Evolutionary conservation across 2,113 vertebrate genomes (phyloP).

Genomic region (Hucho hucho): DNA sequence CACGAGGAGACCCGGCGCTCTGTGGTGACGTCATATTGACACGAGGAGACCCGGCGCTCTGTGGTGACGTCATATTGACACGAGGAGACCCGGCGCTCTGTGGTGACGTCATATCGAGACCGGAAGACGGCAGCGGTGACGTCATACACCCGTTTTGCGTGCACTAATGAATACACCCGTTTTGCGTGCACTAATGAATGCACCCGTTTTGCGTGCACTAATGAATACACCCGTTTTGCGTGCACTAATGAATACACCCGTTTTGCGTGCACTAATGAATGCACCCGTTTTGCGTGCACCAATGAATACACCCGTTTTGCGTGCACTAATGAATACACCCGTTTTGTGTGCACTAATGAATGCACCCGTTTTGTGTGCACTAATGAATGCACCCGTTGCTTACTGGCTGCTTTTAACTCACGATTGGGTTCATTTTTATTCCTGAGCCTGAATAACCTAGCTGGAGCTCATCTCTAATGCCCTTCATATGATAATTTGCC

Average conservation of each 20-base stretch:
- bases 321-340: background rate
- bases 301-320: background rate
- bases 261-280: background rate
- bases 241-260: background rate
- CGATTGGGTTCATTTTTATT: constrained; percentile 21
- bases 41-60: too few species aligned
- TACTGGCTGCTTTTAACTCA: background rate
- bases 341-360: background rate
- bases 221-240: too few species aligned
- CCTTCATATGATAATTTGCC: constrained; percentile 37
- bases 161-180: background rate
- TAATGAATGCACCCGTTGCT: background rate
- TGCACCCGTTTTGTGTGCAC: background rate
- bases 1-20: too few species aligned
- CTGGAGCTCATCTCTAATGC: constrained; percentile 8
- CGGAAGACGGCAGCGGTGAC: too few species aligned
- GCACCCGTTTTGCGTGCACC: background rate
- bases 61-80: too few species aligned
- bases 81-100: too few species aligned
- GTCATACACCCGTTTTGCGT: too few species aligned
- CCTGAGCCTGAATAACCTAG: constrained; percentile 3
- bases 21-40: too few species aligned
- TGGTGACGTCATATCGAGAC: too few species aligned
- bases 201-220: too few species aligned
- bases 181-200: background rate